Evolutionary conservation across 2,888 invertebrate species (phyloP).

Genomic region (Netelia inedita): DNA sequence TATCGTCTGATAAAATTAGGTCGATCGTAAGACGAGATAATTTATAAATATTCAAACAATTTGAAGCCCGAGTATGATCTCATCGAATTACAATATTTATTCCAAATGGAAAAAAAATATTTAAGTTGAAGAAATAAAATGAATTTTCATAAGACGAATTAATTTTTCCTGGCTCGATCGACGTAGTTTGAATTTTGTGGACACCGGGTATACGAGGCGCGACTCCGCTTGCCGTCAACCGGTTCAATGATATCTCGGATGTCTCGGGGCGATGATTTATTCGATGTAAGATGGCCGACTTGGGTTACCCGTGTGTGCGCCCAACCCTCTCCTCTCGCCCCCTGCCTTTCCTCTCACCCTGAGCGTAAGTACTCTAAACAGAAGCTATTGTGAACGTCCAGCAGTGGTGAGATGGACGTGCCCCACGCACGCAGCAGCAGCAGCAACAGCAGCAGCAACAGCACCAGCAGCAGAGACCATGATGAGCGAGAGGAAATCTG

Average conservation of each 20-base stretch:
- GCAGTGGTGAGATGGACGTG: slow-evolving; percentile 81
- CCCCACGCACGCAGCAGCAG: slow-evolving; percentile 80
- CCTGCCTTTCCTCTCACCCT: slow-evolving; percentile 59
- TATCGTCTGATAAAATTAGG: not conserved
- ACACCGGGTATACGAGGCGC: slow-evolving; percentile 79
- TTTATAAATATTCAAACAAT: not conserved
- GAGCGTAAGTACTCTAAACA: slow-evolving; percentile 83
- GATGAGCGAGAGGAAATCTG: slow-evolving; percentile 61
- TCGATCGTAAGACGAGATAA: not conserved
- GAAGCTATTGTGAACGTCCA: slow-evolving; percentile 84
- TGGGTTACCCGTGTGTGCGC: slow-evolving; percentile 71
- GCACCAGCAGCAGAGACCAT: slow-evolving; percentile 52
- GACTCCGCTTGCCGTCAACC: slow-evolving; percentile 80
- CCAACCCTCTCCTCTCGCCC: slow-evolving; percentile 12
- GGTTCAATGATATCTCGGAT: slow-evolving; percentile 84
- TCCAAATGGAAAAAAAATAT: no score
- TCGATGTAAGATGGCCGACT: slow-evolving; percentile 83
- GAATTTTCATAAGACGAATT: slow-evolving; percentile 43
- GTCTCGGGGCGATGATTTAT: slow-evolving; percentile 84
- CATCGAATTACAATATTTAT: no score
- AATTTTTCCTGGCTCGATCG: slow-evolving; percentile 56
- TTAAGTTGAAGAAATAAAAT: not conserved
- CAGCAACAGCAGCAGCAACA: slow-evolving; percentile 61
- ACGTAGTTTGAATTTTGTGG: slow-evolving; percentile 62
- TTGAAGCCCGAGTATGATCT: no score